phyloP scores from a whole-genome alignment of 2,888 invertebrate genomes.

The Antitype chi region DNA sequence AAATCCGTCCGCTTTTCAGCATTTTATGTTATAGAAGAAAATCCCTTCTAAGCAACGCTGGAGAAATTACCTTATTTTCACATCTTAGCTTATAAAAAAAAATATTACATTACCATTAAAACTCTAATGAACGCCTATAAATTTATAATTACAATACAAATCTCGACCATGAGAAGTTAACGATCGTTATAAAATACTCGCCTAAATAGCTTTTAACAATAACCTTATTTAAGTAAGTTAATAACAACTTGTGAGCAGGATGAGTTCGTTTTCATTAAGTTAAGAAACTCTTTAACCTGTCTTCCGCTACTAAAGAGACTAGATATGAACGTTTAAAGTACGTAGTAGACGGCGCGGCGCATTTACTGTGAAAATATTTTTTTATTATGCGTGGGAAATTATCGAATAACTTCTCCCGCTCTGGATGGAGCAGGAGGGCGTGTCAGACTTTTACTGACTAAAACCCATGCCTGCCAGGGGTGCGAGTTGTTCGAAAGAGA shows the following conservation, averaged over 20 bases:
- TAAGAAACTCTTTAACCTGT: conserved; percentile 47
- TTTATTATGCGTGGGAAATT: too few relatives aligned
- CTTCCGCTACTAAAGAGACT: conserved; percentile 3
- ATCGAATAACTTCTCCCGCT: too few relatives aligned
- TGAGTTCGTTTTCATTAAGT: conserved; percentile 53
- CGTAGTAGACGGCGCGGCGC: neutral
- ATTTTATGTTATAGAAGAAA: conserved; percentile 26
- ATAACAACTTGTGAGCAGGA: conserved; percentile 56
- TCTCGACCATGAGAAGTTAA: conserved; percentile 41
- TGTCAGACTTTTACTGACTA: too few relatives aligned
- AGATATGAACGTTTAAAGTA: neutral
- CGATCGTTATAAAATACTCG: conserved; percentile 48
- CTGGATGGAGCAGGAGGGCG: too few relatives aligned
- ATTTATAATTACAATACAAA: conserved; percentile 61
- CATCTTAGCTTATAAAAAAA: conserved; percentile 49
- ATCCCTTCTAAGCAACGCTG: conserved; percentile 22
- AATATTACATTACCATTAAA: conserved; percentile 57
- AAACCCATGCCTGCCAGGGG: too few relatives aligned
- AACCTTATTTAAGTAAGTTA: conserved; percentile 52
- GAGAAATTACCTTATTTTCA: conserved; percentile 54
- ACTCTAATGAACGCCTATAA: conserved; percentile 56
- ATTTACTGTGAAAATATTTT: too few relatives aligned
- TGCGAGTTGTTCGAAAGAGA: too few relatives aligned
- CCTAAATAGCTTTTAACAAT: conserved; percentile 57
- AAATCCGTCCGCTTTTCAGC: neutral